A percentile compares a stretch with the other conserved stretches of the same genome.
Conservation (phyloP, 1,140 invertebrate species). For the Anoplophora glabripennis region DNA sequence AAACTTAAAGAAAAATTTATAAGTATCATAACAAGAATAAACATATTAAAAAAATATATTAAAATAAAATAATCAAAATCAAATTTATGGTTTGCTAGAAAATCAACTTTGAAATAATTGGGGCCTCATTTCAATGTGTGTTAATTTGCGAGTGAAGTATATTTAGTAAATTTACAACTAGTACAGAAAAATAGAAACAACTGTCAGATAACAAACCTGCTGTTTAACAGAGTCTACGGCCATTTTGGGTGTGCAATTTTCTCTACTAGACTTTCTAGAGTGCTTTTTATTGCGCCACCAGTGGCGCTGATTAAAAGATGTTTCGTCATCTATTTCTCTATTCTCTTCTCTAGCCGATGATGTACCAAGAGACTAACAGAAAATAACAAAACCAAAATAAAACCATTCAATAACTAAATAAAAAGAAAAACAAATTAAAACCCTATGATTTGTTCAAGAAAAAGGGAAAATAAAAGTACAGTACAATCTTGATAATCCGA, state of each 20-base stretch:
- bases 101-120: too few relatives aligned
- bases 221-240: slow-evolving; percentile 35
- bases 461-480: too few relatives aligned
- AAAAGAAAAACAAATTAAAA: slow-evolving; percentile 5
- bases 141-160: too few relatives aligned
- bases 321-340: slow-evolving; percentile 28
- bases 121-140: too few relatives aligned
- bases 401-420: slow-evolving; percentile 5
- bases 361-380: slow-evolving; percentile 33
- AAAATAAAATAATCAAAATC: too few relatives aligned
- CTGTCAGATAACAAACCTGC: slow-evolving; percentile 26
- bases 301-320: slow-evolving; percentile 20
- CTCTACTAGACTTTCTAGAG: slow-evolving; percentile 19
- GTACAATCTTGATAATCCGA: too few relatives aligned
- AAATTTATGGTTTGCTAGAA: too few relatives aligned
- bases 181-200: not conserved
- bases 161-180: too few relatives aligned
- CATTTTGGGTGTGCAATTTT: slow-evolving; percentile 17
- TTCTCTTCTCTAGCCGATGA: slow-evolving; percentile 22
- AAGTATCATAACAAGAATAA: too few relatives aligned
- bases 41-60: too few relatives aligned
- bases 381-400: slow-evolving; percentile 26
- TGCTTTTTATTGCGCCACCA: slow-evolving; percentile 33
- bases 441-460: not conserved
- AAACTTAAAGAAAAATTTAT: too few relatives aligned